Evolutionary conservation across 37 sponge, comb jelly and placozoan genomes (phyloP).

Genomic region (Petrosia ficiformis): DNA sequence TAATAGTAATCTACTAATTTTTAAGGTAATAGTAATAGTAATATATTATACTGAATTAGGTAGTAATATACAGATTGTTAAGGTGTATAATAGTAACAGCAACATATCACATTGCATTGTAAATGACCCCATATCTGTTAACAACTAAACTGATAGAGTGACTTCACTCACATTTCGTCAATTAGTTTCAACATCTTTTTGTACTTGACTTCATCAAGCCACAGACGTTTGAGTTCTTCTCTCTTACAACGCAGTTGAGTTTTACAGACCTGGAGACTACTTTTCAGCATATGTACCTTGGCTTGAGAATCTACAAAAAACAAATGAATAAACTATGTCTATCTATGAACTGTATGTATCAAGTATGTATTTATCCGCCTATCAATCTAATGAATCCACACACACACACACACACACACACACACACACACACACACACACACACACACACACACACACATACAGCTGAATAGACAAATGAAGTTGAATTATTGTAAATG

Average conservation of each 20-base stretch:
- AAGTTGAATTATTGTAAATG: neutral
- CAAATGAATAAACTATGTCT: neutral
- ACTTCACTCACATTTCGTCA: conserved; percentile 73
- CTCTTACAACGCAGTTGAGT: conserved; percentile 77
- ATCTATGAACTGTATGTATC: neutral
- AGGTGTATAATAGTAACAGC: too few species aligned
- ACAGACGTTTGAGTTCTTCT: conserved; percentile 81
- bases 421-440: too few species aligned
- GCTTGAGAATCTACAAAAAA: conserved; percentile 43
- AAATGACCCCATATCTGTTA: too few species aligned
- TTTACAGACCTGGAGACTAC: conserved; percentile 63
- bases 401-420: too few species aligned
- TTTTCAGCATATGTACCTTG: conserved; percentile 48
- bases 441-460: too few species aligned
- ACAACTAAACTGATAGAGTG: neutral
- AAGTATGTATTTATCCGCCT: neutral
- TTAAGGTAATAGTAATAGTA: too few species aligned
- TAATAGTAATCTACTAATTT: too few species aligned
- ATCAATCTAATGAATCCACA: neutral
- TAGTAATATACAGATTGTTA: too few species aligned
- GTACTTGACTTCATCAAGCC: conserved; percentile 88
- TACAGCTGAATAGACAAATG: too few species aligned
- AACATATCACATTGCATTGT: too few species aligned
- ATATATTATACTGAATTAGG: too few species aligned
- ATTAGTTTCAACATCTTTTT: conserved; percentile 82